A percentile compares a stretch with the other conserved stretches of the same genome.
phyloP scores from a whole-genome alignment of 2,113 vertebrate genomes.

The Otus sunia region DNA sequence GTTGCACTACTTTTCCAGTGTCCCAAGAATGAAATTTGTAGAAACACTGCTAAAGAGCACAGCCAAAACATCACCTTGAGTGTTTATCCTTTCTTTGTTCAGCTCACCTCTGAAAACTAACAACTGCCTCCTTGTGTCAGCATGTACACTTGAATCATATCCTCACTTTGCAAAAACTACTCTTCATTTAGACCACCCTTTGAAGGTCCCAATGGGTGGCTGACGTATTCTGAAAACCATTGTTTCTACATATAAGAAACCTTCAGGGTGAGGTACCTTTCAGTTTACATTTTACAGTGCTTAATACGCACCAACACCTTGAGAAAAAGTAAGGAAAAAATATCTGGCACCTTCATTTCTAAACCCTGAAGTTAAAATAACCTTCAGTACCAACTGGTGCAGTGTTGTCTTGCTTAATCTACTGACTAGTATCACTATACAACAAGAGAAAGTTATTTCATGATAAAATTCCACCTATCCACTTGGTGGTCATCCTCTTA shows the following conservation, averaged over 20 bases:
- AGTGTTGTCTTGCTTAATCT: background rate
- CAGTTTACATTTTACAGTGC: background rate
- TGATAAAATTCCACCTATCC: background rate
- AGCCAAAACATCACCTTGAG: background rate
- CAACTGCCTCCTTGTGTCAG: background rate
- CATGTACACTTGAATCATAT: background rate
- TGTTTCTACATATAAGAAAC: background rate
- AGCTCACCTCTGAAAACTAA: background rate
- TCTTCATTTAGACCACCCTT: background rate
- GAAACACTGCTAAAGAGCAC: background rate
- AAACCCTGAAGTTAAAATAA: background rate
- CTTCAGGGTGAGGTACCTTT: background rate
- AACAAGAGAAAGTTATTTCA: rapidly evolving
- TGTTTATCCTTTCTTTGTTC: background rate
- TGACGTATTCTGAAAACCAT: background rate
- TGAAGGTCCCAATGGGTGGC: background rate
- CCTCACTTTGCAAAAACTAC: background rate
- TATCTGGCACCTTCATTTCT: background rate
- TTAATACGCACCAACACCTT: background rate
- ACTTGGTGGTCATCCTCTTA: background rate
- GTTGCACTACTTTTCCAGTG: background rate
- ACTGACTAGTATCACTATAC: rapidly evolving
- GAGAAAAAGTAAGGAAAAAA: background rate
- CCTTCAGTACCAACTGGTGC: background rate
- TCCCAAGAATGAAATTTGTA: background rate